Conservation (phyloP, 2,888 invertebrate genomes). For the Silvanus unidentatus region DNA sequence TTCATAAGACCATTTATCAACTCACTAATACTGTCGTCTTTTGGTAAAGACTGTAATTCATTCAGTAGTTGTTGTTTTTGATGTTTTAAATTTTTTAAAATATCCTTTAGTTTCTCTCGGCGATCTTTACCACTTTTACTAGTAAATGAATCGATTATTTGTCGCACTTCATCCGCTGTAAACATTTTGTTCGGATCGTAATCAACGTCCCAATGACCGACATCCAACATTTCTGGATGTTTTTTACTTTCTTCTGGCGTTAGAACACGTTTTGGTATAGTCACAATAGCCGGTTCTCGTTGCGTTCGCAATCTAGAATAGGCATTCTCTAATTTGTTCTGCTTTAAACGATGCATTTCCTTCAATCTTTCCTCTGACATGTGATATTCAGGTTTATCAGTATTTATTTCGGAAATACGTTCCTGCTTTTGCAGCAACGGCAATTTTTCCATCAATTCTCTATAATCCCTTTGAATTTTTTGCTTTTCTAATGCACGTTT, state of each 20-base stretch:
- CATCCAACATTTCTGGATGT: slow-evolving; percentile 10
- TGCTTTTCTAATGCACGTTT: slow-evolving; percentile 49
- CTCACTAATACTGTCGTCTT: slow-evolving; percentile 29
- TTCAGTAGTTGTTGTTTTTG: slow-evolving; percentile 41
- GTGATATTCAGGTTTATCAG: slow-evolving; percentile 41
- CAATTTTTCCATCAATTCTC: slow-evolving; percentile 47
- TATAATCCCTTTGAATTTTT: slow-evolving; percentile 49
- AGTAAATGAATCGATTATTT: slow-evolving; percentile 26
- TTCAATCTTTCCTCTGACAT: slow-evolving; percentile 45
- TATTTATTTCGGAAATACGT: slow-evolving; percentile 34
- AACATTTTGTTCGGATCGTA: slow-evolving; percentile 23
- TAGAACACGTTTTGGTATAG: slow-evolving; percentile 27
- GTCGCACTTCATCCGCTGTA: slow-evolving; percentile 29
- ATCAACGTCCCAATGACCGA: slow-evolving; percentile 27
- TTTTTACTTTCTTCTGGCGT: slow-evolving; percentile 9
- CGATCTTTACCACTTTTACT: slow-evolving; percentile 21
- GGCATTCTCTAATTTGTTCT: slow-evolving; percentile 50
- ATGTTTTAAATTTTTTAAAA: slow-evolving; percentile 38
- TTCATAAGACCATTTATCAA: slow-evolving; percentile 26
- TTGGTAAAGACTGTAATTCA: slow-evolving; percentile 36
- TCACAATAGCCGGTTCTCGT: slow-evolving; percentile 32
- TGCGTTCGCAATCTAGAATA: slow-evolving; percentile 44
- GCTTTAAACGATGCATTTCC: slow-evolving; percentile 44
- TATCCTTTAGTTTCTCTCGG: slow-evolving; percentile 33
- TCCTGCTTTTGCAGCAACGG: slow-evolving; percentile 42